A percentile compares a stretch with the other conserved stretches of the same genome.
These are phyloP conservation scores for Tridacna gigas DNA, from an alignment of 2,888 invertebrate species.

Conservation along the genomic window DNA sequence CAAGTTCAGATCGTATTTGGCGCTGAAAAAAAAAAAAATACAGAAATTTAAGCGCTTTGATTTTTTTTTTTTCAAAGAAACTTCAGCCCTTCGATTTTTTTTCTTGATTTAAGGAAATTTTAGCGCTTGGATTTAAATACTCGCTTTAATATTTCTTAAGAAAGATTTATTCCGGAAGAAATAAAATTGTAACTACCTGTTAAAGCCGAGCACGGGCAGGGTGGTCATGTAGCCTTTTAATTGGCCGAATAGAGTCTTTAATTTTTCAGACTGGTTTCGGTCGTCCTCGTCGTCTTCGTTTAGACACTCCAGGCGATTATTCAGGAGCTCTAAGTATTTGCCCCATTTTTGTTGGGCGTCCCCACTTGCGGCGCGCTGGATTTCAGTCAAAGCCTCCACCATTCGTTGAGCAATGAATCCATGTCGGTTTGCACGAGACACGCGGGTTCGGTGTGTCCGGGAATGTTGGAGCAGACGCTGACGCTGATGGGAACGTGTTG, in stretches of 20 bases:
- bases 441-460: conserved; percentile 33
- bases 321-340: neutral
- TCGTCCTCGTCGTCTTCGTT: conserved; percentile 26
- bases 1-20: conserved; percentile 52
- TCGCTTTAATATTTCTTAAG: too few relatives aligned
- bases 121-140: too few relatives aligned
- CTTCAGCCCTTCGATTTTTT: too few relatives aligned
- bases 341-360: conserved; percentile 34
- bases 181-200: conserved; percentile 6
- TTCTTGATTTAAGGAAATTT: too few relatives aligned
- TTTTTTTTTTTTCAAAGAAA: too few relatives aligned
- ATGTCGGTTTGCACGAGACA: conserved; percentile 43
- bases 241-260: conserved; percentile 29
- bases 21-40: neutral
- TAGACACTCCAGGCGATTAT: neutral
- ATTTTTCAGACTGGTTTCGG: neutral
- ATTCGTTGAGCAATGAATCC: conserved; percentile 30
- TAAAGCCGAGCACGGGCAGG: conserved; percentile 48
- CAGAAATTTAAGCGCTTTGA: too few relatives aligned
- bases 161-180: too few relatives aligned
- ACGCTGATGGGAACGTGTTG: conserved; percentile 53
- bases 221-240: conserved; percentile 34
- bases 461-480: conserved; percentile 40
- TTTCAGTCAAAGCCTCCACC: conserved; percentile 14
- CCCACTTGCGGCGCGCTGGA: neutral